These are phyloP conservation scores for Lepidonotus clava DNA, from an alignment of 2,888 invertebrate genomes.

Conservation along the genomic window DNA sequence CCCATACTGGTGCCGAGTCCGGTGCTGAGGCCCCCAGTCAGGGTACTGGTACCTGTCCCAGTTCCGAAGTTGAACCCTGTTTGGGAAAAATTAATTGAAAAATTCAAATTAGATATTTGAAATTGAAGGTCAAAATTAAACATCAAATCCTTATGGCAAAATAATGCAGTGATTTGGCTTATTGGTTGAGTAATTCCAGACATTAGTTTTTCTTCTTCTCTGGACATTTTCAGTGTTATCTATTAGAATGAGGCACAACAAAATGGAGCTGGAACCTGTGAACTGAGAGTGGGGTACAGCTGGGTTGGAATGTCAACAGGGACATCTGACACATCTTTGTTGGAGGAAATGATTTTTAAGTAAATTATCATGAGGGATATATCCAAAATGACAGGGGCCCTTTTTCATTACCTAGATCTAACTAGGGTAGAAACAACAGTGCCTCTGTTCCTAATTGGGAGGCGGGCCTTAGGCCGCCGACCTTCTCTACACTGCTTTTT, in stretches of 20 bases:
- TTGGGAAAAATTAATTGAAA: not conserved
- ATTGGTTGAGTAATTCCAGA: not conserved
- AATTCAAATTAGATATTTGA: not conserved
- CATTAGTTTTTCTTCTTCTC: not conserved
- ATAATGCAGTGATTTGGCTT: not conserved
- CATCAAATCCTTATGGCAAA: not conserved
- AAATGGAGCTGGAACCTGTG: too few species aligned
- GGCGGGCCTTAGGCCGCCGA: too few species aligned
- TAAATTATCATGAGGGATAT: too few species aligned
- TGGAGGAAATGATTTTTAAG: too few species aligned
- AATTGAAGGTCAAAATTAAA: not conserved
- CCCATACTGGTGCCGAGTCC: conserved; percentile 50
- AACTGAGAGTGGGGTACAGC: too few species aligned
- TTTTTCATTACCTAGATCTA: too few species aligned
- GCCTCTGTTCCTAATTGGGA: too few species aligned
- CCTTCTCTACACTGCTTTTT: too few species aligned
- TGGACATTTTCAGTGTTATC: not conserved
- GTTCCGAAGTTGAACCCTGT: conserved; percentile 48
- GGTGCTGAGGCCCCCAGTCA: conserved; percentile 12
- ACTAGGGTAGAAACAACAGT: too few species aligned
- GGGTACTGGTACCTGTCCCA: not conserved
- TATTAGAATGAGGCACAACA: not conserved
- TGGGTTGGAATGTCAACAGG: too few species aligned
- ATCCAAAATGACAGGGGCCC: too few species aligned
- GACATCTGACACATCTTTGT: too few species aligned